A percentile compares a stretch with the other conserved stretches of the same genome.
Evolutionary conservation across 2,113 vertebrate genomes (phyloP).

Genomic region (Psophia crepitans): DNA sequence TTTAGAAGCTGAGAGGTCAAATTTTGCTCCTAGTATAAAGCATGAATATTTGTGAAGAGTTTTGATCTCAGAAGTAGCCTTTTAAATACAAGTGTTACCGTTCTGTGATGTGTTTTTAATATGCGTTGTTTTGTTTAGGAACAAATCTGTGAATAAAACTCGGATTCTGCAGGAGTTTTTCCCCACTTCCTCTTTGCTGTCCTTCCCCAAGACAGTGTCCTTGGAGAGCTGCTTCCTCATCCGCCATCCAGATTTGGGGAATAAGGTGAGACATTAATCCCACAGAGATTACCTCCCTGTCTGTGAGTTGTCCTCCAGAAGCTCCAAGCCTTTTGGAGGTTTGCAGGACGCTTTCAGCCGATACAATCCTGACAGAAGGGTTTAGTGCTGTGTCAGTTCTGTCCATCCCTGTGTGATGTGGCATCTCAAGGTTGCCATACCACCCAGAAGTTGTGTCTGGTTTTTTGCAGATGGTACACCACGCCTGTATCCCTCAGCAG

Average conservation of each 20-base stretch:
- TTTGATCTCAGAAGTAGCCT: not conserved
- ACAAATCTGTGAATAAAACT: conserved; percentile 72
- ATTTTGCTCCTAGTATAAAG: not conserved
- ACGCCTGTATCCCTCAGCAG: not conserved
- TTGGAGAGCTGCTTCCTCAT: conserved; percentile 75
- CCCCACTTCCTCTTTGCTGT: conserved; percentile 58
- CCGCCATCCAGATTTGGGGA: conserved; percentile 62
- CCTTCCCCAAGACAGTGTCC: conserved; percentile 68
- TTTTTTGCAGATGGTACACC: not conserved
- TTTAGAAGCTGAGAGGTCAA: not conserved
- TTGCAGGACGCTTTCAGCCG: not conserved
- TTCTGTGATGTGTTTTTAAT: not conserved
- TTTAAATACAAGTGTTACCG: not conserved
- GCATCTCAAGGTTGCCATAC: not conserved
- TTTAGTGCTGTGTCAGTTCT: not conserved
- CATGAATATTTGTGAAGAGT: not conserved
- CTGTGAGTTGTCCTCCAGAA: not conserved
- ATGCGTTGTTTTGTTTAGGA: conserved; percentile 50
- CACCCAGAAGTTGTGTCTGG: not conserved
- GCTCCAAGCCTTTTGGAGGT: not conserved
- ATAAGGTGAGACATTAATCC: conserved; percentile 64
- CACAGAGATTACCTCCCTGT: not conserved
- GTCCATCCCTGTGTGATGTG: not conserved
- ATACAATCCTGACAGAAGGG: not conserved
- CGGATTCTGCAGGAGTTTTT: conserved; percentile 71